phyloP scores from a whole-genome alignment of 2,797 vertebrate species.

The Atherinosoma microstoma region DNA sequence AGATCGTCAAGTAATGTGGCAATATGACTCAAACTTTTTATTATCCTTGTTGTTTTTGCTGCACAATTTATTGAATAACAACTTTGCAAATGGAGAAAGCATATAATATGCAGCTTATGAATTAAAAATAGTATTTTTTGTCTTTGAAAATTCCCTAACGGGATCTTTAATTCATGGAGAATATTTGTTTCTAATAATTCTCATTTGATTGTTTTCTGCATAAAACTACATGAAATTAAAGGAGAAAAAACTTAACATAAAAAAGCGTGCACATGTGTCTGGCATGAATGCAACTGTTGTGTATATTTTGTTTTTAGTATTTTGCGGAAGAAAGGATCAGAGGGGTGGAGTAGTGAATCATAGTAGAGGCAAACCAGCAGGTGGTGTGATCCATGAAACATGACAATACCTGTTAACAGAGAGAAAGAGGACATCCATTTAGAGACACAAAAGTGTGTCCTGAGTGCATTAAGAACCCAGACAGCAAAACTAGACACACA shows the following conservation, averaged over 20 bases:
- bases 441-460: not conserved
- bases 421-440: conserved; percentile 2
- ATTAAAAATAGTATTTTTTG: not conserved
- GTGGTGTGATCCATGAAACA: conserved; percentile 72
- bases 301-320: conserved; percentile 30
- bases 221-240: conserved; percentile 2
- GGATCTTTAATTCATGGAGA: conserved; percentile 3
- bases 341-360: conserved; percentile 39
- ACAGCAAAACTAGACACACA: not conserved
- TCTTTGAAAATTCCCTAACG: not conserved
- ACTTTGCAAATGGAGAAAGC: not conserved
- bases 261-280: not conserved
- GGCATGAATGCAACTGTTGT: conserved; percentile 22
- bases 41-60: not conserved
- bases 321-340: conserved; percentile 22
- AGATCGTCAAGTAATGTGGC: not conserved
- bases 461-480: not conserved
- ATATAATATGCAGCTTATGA: conserved; percentile 5
- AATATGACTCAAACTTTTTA: not conserved
- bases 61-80: not conserved
- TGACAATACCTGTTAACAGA: conserved; percentile 65
- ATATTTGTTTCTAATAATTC: conserved; percentile 6
- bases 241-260: conserved; percentile 19
- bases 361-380: conserved; percentile 52
- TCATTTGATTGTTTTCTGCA: conserved; percentile 32